Evolutionary conservation across 53 echinoderm and acorn worm species (phyloP).

Genomic region (Glandiceps talaboti): DNA sequence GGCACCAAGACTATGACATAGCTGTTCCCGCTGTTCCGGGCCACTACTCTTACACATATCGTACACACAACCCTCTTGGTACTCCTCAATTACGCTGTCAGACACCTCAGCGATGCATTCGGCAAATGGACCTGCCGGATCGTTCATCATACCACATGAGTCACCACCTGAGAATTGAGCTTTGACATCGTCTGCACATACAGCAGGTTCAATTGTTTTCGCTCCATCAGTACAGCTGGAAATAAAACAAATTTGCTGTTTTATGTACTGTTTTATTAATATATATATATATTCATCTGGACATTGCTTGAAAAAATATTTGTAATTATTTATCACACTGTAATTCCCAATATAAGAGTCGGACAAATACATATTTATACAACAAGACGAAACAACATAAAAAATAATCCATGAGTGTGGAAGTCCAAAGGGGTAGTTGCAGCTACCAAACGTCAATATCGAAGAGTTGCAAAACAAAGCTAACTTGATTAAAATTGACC

Average conservation of each 20-base stretch:
- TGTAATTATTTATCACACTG: too few relatives aligned
- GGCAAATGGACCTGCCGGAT: conserved; percentile 1
- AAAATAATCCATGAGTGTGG: too few relatives aligned
- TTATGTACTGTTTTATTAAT: too few relatives aligned
- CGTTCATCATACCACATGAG: conserved; percentile 14
- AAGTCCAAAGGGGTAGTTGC: too few relatives aligned
- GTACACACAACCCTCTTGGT: conserved; percentile 14
- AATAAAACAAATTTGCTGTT: neutral
- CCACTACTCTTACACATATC: conserved; percentile 18
- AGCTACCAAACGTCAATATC: too few relatives aligned
- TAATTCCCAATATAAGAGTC: too few relatives aligned
- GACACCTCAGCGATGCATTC: neutral
- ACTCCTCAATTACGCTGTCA: neutral
- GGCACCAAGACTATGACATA: conserved; percentile 6
- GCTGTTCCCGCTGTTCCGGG: conserved; percentile 4
- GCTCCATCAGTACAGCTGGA: conserved; percentile 1
- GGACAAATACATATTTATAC: too few relatives aligned
- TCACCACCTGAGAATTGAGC: neutral
- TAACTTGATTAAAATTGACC: too few relatives aligned
- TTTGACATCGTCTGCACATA: neutral
- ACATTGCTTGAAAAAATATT: too few relatives aligned
- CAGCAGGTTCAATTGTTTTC: neutral
- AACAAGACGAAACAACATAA: too few relatives aligned
- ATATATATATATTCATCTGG: too few relatives aligned
- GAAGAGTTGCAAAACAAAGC: too few relatives aligned